phyloP scores from a whole-genome alignment of 2,113 vertebrate genomes.

The Brachyistius frenatus region DNA sequence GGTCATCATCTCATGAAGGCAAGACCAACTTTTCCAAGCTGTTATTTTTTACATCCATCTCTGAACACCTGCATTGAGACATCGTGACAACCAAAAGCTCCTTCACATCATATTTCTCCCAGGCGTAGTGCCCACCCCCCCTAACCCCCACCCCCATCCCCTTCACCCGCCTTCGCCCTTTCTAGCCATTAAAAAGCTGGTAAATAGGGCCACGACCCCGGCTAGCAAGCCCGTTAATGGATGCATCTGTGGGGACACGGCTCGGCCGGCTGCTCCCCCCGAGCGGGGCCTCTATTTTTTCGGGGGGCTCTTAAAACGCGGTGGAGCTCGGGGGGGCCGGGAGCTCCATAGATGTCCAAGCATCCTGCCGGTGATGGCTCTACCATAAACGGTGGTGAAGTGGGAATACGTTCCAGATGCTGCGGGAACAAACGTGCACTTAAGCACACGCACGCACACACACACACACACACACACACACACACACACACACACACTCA shows the following conservation, averaged over 20 bases:
- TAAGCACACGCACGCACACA: not conserved
- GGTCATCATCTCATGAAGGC: not conserved
- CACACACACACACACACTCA: no score
- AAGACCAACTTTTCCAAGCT: not conserved
- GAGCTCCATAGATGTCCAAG: slow-evolving; percentile 73
- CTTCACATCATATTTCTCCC: slow-evolving; percentile 52
- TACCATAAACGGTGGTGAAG: slow-evolving; percentile 77
- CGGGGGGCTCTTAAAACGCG: slow-evolving; percentile 67
- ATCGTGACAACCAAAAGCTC: slow-evolving; percentile 37
- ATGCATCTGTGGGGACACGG: slow-evolving; percentile 51
- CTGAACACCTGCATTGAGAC: slow-evolving; percentile 33
- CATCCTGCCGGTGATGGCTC: slow-evolving; percentile 72
- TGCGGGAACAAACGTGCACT: slow-evolving; percentile 43
- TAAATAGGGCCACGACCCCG: slow-evolving; percentile 65
- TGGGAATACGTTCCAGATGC: slow-evolving; percentile 81
- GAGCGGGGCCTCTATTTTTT: slow-evolving; percentile 62
- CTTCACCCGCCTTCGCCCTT: not conserved
- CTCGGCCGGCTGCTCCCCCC: slow-evolving; percentile 36
- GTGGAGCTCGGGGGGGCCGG: slow-evolving; percentile 32
- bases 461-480: no score
- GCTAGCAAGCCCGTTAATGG: slow-evolving; percentile 54
- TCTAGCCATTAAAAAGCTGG: slow-evolving; percentile 44
- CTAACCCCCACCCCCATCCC: no score
- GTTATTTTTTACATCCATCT: not conserved
- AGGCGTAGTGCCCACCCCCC: not conserved